Evolutionary conservation across 2,797 vertebrate species (phyloP).

Genomic region (Iguana delicatissima): DNA sequence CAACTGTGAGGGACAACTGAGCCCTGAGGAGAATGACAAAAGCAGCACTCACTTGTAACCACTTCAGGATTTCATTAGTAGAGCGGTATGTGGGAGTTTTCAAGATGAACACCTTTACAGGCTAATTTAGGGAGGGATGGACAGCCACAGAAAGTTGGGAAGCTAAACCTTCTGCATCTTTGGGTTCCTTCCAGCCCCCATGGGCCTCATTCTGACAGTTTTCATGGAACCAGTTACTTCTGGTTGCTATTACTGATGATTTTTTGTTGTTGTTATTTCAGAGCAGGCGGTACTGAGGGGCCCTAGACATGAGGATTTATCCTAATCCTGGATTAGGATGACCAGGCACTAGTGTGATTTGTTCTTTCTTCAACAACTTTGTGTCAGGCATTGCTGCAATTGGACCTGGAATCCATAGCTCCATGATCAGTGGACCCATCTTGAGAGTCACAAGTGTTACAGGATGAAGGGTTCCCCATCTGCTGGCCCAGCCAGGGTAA

Average conservation of each 20-base stretch:
- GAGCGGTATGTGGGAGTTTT: conserved; percentile 28
- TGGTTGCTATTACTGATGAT: no score
- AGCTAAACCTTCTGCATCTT: neutral
- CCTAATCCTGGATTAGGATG: conserved; percentile 33
- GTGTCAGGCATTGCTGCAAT: neutral
- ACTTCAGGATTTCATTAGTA: conserved; percentile 23
- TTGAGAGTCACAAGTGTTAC: neutral
- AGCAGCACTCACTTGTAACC: neutral
- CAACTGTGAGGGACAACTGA: conserved; percentile 20
- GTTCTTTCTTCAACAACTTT: neutral
- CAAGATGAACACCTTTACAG: fast-evolving
- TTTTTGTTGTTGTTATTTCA: no score
- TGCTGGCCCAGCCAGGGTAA: neutral
- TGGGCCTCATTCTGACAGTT: no score
- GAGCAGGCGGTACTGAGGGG: no score
- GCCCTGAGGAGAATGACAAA: conserved; percentile 35
- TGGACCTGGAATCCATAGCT: neutral
- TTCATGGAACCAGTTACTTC: no score
- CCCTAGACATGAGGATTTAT: no score
- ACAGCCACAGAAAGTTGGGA: conserved; percentile 11
- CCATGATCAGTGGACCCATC: neutral
- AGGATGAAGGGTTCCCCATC: neutral
- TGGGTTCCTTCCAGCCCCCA: neutral
- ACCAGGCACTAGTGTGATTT: neutral
- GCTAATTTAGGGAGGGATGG: conserved; percentile 43